Evolutionary conservation across 2,113 vertebrate species (phyloP), one percentile per base, ranked within the genome.

Genomic region (Podarcis muralis): DNA sequence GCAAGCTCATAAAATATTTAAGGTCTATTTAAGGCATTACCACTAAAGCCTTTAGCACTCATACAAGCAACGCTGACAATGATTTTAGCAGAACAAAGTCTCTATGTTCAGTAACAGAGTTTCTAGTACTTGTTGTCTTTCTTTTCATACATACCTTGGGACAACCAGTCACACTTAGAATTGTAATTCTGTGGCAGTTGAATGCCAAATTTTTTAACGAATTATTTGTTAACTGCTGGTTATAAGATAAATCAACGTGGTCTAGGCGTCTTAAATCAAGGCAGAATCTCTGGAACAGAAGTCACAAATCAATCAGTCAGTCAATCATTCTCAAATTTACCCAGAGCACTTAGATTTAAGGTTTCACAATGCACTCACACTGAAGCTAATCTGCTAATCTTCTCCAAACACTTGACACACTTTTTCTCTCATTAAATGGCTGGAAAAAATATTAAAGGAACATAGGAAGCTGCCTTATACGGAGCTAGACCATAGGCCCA

Each of bases 251-350:
- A 18, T 97, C 96, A 68, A 98, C 84, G 53, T 94, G 85, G 48
- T 98, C 97, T 94, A 98, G 94, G 82, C 65, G 79, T 72, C 75
- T 90, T 27, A 92, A 90, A 37, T 92, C 95, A 89, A 94, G 95
- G 89, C 98, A 98, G 91, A 98, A 95, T 72, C 86, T 95, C 98
- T 98, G 94, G 57, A 93, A 95, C 65, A 85, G 57, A 82, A 76
- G 53, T 2, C 0, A 85, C 65, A 86, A 81, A 90, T 53, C 48
- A 53, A 53, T 53, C 48, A 48, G 11, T 48, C 43, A 53, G 12
- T 53, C 2, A 53, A 12, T 53, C 48, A 53, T 12, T 53, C 62
- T 20, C 30, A 72, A 62, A 35, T 76, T 83, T 82, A 18, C 35
- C 23, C 12, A 37, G 69, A 37, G 66, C 0, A 4, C 40, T 74